Evolutionary conservation across 1,140 invertebrate species (phyloP), one percentile per base, ranked within the genome.

Genomic region (Ceratina calcarata): DNA sequence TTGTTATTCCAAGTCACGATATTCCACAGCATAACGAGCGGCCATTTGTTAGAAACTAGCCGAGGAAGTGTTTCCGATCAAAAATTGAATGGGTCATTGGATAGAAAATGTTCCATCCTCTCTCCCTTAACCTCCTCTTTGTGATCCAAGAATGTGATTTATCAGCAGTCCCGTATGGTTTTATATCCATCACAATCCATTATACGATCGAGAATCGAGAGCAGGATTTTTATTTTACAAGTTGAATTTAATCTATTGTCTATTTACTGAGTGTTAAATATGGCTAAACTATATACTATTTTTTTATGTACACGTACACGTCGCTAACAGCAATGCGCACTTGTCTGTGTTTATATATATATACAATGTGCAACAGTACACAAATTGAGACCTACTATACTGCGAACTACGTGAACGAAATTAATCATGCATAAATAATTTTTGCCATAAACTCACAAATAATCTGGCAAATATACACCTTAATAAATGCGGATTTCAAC

Each of bases 141-240:
- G 45, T 64, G 24, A 45, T 53, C 13, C 22, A 53, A 32, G 60
- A 45, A 64, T 53, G 60, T 45, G 24, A 74, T 74, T 64, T 74
- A 74, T 74, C 71, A 65, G 45, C 22, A 45, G 22, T 45, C 45
- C 24, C 18, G 58, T 15, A n/a, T 37, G 15, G 60, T 64, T 64
- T 74, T 64, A 74, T 74, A 64, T 74, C 60, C 45, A 24, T 74
- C 60, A 65, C 71, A 74, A 74, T 74, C 64, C 60, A 64, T 64
- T 74, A 74, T 45, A 16, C 60, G 24, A 64, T 64, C 60, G 58
- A 20, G 62, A 53, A 64, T 64, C 71, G 58, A 16, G 6, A 68
- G 58, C 32, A 10, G 2, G 20, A 45, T 45, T 45, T 10, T 45
- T 45, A 10, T 45, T 45, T 6, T 32, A 32, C 37, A 45, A 6